Evolutionary conservation across 2,113 vertebrate genomes (phyloP), one percentile per base, ranked within the genome.

Genomic region (Motacilla tschutschensis): DNA sequence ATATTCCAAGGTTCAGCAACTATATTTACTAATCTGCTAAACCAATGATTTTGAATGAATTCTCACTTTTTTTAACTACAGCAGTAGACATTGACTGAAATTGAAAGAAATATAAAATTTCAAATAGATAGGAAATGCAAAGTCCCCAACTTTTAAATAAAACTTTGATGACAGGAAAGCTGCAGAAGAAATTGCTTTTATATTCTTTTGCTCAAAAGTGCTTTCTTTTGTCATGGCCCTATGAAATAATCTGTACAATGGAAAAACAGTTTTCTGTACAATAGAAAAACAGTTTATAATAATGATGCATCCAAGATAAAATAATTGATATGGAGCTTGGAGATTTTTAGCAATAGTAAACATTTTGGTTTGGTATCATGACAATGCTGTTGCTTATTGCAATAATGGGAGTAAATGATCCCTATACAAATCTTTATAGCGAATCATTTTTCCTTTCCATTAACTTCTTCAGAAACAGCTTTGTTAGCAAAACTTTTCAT

Each of bases 321-420:
- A 74, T 78, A 87, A 67, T 64, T 74, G n/a, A 87, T 87, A 64
- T 26, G 64, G 12, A 78, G 7, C 43, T 83, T 24, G 46, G 58
- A 65, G 38, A 59, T 72, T 85, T 94, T 89, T 83, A 92, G 41
- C 24, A 82, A 31, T 26, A 72, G 33, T 64, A 88, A 90, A 85
- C 17, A 48, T 53, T 85, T 64, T 54, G 11, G 8, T 78, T 89
- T 58, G 7, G 20, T 79, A 54, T 86, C n/a, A n/a, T 66, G 55
- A 81, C 57, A 82, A 76, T 66, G 63, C 9, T 2, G 2, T 31
- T 83, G 47, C 43, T 65, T 75, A 46, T 65, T 89, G 62, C 47
- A 67, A 10, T 85, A 91, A 87, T 69, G 43, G 33, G 13, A 89
- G 51, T 78, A 88, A 94, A 88, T 84, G 90, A 89, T 76, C 63